Base-by-base conservation (phyloP, 2,113 vertebrate genomes). In the Mesoclemmys tuberculata region DNA sequence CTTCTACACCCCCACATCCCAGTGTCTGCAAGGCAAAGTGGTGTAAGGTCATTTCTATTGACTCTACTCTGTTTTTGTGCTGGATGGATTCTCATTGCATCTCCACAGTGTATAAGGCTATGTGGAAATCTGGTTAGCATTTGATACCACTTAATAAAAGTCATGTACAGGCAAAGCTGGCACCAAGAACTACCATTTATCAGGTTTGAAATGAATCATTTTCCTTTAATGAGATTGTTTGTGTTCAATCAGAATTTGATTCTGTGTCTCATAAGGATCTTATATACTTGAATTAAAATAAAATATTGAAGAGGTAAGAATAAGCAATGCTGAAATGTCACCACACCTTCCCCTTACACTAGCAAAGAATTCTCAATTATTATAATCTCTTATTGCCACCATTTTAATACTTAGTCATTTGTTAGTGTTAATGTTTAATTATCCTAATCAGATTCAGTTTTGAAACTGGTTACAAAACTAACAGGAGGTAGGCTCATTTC, bases 61-160 rank as follows among this genome's bases (percentile, higher is more conserved):
- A 64, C 31, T 31, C 58, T 19, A 35, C 61, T 64, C 31, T n/a
- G 31, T n/a, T 64, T 16, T 31, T 64, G 14, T 64, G 61, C 61
- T n/a, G 31, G 31, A 16, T 3, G 61, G 31, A 64, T 64, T n/a
- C 31, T 35, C 31, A 64, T 35, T 64, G 61, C 61, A 38, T 88
- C 93, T 6, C 86, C 56, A 83, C 61, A 86, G 79, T 92, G 18
- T 71, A 22, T 41, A 41, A 26, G 56, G 56, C 10, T 58, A 24
- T 8, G 56, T 58, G 27, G 27, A 83, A 88, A 90, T 82, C 84
- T 92, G 78, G 78, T 84, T 51, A 88, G 49, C 64, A 93, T 89
- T 92, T 90, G 52, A 86, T 94, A 92, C 12, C 85, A 90, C 88
- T 95, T 96, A 92, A 94, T 95, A 95, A 96, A 93, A 86, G 24